Evolutionary conservation across 2,797 vertebrate species (phyloP), one percentile per base, ranked within the genome.

Genomic region (Xenopus petersii): DNA sequence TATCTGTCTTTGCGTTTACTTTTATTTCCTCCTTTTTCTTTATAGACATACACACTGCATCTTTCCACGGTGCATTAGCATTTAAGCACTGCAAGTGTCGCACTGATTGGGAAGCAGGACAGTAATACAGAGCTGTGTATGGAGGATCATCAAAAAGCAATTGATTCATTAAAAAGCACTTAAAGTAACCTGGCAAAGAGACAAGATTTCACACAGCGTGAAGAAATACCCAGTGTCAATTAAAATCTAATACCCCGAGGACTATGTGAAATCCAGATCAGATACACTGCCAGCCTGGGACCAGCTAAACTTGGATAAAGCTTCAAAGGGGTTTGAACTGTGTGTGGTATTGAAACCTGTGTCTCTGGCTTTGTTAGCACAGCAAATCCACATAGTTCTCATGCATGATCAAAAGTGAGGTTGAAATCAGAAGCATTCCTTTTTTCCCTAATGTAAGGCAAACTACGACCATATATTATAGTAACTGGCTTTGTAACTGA

Each of bases 91-190:
- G 54, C 8, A 58, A 4, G 24, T 49, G 48, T 76, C 47, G 61
- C 33, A 54, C 54, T 55, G 55, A 55, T 61, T 67, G 54, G 15
- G 12, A 68, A 24, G 26, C 26, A 16, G 17, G 46, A n/a, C 56
- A 70, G 51, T 61, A 62, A 71, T 54, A 67, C 56, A 47, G 49
- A 77, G 63, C 64, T 71, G 62, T 65, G 69, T 77, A 63, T 67
- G 68, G 51, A 63, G 66, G 66, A 75, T 64, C 74, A 77, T 77
- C 69, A 77, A 77, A 71, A 77, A 71, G 75, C 75, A 71, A 77
- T 71, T 77, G 75, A 77, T 77, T 77, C 69, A 77, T 71, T 71
- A 77, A 77, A 77, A 71, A 71, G 69, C 69, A 77, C 69, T 77
- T 71, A 71, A 76, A 71, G 75, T 55, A 77, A 71, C 56, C 69